These are phyloP conservation scores for Plutella xylostella DNA, from an alignment of 2,888 invertebrate genomes.

Conservation along the genomic window DNA sequence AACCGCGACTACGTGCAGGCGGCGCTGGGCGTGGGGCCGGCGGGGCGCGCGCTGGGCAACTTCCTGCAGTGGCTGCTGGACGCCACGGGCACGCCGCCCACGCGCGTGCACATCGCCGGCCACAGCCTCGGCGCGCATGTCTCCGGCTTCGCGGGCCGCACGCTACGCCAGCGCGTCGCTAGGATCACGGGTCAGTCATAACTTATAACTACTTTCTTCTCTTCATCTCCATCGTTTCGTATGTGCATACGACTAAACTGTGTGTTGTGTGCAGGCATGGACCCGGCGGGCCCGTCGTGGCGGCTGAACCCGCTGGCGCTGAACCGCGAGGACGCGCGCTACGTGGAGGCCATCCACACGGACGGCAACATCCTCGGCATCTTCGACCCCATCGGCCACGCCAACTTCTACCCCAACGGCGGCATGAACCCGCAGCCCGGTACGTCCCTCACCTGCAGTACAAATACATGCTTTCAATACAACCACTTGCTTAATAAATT, in stretches of 20 bases:
- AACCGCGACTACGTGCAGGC: constrained; percentile 26
- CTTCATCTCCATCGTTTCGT: not conserved
- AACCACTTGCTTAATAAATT: no score
- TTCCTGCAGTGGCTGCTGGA: constrained; percentile 41
- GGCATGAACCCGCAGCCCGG: constrained; percentile 40
- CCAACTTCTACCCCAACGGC: constrained; percentile 54
- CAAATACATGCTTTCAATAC: no score
- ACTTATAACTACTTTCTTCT: not conserved
- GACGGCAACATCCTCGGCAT: constrained; percentile 34
- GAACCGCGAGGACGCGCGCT: constrained; percentile 15
- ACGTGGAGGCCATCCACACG: constrained; percentile 30
- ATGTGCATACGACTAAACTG: no score
- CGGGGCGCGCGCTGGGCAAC: constrained; percentile 38
- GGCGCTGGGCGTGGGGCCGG: constrained; percentile 29
- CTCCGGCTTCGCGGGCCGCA: constrained; percentile 42
- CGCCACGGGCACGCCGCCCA: constrained; percentile 40
- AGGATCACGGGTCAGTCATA: constrained; percentile 41
- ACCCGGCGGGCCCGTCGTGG: constrained; percentile 51
- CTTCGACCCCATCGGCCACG: constrained; percentile 31
- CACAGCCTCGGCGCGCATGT: constrained; percentile 55
- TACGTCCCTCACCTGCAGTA: not conserved
- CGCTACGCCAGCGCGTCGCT: constrained; percentile 25
- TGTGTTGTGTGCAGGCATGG: constrained; percentile 15
- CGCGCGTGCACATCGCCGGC: constrained; percentile 45
- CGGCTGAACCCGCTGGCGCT: constrained; percentile 12